Evolutionary conservation across 2,113 vertebrate species (phyloP).

Genomic region (Conger conger): DNA sequence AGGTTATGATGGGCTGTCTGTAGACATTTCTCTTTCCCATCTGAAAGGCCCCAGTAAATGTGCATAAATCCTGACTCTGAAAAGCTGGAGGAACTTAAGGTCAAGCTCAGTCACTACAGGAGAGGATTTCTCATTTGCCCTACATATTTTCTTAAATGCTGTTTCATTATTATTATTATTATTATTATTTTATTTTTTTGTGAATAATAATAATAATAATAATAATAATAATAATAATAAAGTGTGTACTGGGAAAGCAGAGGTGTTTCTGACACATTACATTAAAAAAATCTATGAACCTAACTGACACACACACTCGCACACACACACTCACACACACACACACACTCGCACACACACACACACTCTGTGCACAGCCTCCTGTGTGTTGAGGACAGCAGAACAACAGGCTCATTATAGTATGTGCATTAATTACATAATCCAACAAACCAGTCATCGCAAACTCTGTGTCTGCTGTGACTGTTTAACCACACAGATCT

Average conservation of each 20-base stretch:
- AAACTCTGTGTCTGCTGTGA: not conserved
- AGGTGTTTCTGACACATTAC: too few relatives aligned
- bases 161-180: too few relatives aligned
- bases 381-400: not conserved
- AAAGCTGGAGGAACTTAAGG: slow-evolving; percentile 22
- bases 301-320: not conserved
- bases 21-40: slow-evolving; percentile 2
- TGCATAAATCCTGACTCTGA: slow-evolving; percentile 23
- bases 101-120: slow-evolving; percentile 12
- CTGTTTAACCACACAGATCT: not conserved
- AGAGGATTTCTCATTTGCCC: too few relatives aligned
- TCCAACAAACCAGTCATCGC: slow-evolving; percentile 3
- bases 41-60: not conserved
- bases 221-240: too few relatives aligned
- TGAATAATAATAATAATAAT: too few relatives aligned
- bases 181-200: too few relatives aligned
- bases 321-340: not conserved
- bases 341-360: slow-evolving; percentile 1
- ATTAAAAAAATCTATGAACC: too few relatives aligned
- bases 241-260: too few relatives aligned
- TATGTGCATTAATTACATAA: not conserved
- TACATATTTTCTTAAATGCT: too few relatives aligned
- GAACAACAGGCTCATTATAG: slow-evolving; percentile 10
- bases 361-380: not conserved
- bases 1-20: slow-evolving; percentile 22